These are phyloP conservation scores for Megamerina dolium DNA, from an alignment of 2,888 invertebrate species.

Conservation along the genomic window DNA sequence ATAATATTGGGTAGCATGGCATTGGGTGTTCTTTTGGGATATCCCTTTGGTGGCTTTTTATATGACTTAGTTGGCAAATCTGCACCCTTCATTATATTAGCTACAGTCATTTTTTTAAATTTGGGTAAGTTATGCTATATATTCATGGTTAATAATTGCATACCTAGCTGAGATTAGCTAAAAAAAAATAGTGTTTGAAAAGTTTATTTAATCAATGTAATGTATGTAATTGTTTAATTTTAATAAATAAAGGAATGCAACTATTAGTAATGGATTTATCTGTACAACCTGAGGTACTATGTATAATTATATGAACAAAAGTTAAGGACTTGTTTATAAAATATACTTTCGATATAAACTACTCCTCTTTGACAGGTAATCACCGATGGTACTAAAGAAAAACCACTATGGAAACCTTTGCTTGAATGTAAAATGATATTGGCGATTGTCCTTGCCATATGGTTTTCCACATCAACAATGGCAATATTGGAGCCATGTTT, in stretches of 20 bases:
- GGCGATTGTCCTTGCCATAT: slow-evolving; percentile 62
- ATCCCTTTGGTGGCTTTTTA: slow-evolving; percentile 72
- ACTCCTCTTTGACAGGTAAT: slow-evolving; percentile 19
- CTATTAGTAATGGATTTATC: slow-evolving; percentile 42
- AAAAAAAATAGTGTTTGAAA: background rate
- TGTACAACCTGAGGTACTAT: slow-evolving; percentile 36
- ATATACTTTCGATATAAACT: background rate
- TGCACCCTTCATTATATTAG: slow-evolving; percentile 67
- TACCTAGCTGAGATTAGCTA: background rate
- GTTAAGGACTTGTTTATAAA: background rate
- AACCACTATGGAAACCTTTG: slow-evolving; percentile 52
- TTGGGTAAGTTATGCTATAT: slow-evolving; percentile 43
- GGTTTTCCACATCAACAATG: slow-evolving; percentile 74
- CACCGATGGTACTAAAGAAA: slow-evolving; percentile 24
- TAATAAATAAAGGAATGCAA: slow-evolving; percentile 32
- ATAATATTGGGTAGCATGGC: slow-evolving; percentile 75
- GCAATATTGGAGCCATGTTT: slow-evolving; percentile 77
- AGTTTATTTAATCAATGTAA: background rate
- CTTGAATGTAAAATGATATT: slow-evolving; percentile 60
- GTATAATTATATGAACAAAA: background rate
- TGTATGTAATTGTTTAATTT: background rate
- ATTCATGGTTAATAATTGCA: background rate
- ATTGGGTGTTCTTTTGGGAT: slow-evolving; percentile 72
- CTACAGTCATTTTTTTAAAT: slow-evolving; percentile 54
- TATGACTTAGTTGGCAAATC: slow-evolving; percentile 72